Base-by-base conservation (phyloP, 2,888 invertebrate species). In the Pedicia rivosa region DNA sequence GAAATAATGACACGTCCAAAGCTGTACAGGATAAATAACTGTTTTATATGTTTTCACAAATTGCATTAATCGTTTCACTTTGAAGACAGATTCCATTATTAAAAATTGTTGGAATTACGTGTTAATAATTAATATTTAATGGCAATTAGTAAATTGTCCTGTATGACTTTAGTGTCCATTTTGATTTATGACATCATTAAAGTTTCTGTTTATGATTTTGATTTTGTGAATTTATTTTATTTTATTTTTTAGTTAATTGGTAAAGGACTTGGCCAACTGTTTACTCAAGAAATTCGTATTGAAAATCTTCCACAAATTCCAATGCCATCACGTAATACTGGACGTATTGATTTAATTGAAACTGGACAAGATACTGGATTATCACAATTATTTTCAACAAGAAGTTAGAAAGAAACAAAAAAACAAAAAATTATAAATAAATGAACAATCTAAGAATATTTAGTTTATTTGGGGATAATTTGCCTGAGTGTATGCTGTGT, bases 281-380 rank as follows among this genome's bases (percentile, higher is more conserved):
- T 91, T 62, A 79, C 81, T 47, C 82, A 86, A 50, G 84, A 88
- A 57, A 78, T 86, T 9, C 78, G 78, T 60, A 88, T 91, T 47
- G 72, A 79, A 43, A 79, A 87, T 61, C 63, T 92, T 53, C 90
- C 90, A 1, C 74, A 73, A 40, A 42, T 35, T 28, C 38, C 5
- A 29, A 16, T 28, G 3, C 35, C 27, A 5, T 24, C 22, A 3
- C 24, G 34, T 15, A 4, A 13, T 8, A 35, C n/a, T 19, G 10
- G 5, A 9, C 13, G 24, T 8, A 29, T 20, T 9, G 14, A 29
- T 29, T 20, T 29, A 35, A 49, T 59, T 39, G 57, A 57, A 14
- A 50, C 46, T 37, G 52, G 53, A 46, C 50, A 58, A 41, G 54
- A 55, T 31, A 45, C 51, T 30, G 55, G 51, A 20, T 42, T 61